Evolutionary conservation across 2,888 invertebrate genomes (phyloP).

Genomic region (Xestoiulus laeticollis): DNA sequence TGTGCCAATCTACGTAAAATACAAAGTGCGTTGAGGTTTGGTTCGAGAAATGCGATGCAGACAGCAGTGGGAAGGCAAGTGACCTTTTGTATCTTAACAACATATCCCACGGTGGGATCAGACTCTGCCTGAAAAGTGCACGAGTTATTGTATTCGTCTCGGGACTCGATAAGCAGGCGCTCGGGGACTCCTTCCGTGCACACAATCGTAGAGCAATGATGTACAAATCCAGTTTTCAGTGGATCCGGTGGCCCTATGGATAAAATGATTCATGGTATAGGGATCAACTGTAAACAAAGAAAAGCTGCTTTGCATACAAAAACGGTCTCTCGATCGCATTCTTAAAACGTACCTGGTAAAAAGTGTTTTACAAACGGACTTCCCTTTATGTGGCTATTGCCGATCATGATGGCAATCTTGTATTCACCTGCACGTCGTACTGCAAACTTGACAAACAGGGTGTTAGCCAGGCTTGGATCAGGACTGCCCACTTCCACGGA

Average conservation of each 20-base stretch:
- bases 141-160: constrained; percentile 90
- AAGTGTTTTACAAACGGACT: constrained; percentile 87
- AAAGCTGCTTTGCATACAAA: not conserved
- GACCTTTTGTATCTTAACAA: constrained; percentile 60
- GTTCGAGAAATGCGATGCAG: not conserved
- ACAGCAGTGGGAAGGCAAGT: not conserved
- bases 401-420: constrained; percentile 84
- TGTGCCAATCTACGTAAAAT: constrained; percentile 70
- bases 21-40: not conserved
- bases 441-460: constrained; percentile 89
- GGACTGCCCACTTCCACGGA: constrained; percentile 86
- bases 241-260: constrained; percentile 79
- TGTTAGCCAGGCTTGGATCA: constrained; percentile 84
- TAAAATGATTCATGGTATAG: constrained; percentile 55
- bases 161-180: constrained; percentile 84
- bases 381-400: constrained; percentile 81
- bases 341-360: constrained; percentile 70
- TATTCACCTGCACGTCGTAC: constrained; percentile 91
- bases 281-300: not conserved
- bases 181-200: constrained; percentile 81
- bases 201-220: constrained; percentile 84
- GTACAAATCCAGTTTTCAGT: constrained; percentile 81
- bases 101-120: constrained; percentile 71
- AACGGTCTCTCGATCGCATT: not conserved
- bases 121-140: constrained; percentile 67